A percentile compares a stretch with the other conserved stretches of the same genome.
Evolutionary conservation across 1,140 invertebrate genomes (phyloP).

Genomic region (Cydia strobilella): DNA sequence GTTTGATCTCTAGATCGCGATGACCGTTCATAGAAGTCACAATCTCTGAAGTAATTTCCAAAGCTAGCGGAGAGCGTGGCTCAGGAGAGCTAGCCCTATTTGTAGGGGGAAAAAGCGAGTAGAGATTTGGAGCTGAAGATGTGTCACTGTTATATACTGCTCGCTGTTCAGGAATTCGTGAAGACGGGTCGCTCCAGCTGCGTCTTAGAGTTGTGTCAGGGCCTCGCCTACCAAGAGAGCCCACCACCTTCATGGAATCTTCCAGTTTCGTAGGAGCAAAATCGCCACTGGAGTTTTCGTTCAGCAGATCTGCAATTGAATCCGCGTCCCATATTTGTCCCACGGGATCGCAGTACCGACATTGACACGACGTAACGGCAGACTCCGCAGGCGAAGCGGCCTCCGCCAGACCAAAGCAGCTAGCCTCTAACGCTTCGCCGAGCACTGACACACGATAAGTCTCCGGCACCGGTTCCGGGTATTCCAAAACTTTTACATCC

Average conservation of each 20-base stretch:
- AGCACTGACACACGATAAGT: slow-evolving; percentile 68
- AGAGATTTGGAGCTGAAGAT: slow-evolving; percentile 65
- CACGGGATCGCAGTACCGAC: slow-evolving; percentile 88
- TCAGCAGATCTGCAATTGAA: slow-evolving; percentile 68
- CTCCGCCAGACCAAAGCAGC: slow-evolving; percentile 65
- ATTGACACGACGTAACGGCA: slow-evolving; percentile 85
- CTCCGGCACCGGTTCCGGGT: slow-evolving; percentile 66
- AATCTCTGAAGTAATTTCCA: slow-evolving; percentile 89
- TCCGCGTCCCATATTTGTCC: slow-evolving; percentile 89
- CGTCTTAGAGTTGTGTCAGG: slow-evolving; percentile 79
- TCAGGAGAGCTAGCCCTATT: slow-evolving; percentile 74
- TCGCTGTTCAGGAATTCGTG: slow-evolving; percentile 65
- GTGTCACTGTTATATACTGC: slow-evolving; percentile 65
- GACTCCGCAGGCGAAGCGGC: slow-evolving; percentile 72
- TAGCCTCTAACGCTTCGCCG: slow-evolving; percentile 76
- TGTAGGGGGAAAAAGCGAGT: slow-evolving; percentile 80
- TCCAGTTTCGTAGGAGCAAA: slow-evolving; percentile 73
- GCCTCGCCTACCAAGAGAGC: slow-evolving; percentile 61
- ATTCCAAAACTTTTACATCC: slow-evolving; percentile 69
- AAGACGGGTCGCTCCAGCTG: slow-evolving; percentile 83
- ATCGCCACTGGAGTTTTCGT: slow-evolving; percentile 73
- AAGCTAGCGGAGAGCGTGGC: slow-evolving; percentile 63
- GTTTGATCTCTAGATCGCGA: slow-evolving; percentile 88
- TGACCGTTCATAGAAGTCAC: slow-evolving; percentile 89
- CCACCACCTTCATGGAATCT: slow-evolving; percentile 76